Conservation (phyloP, 2,113 vertebrate genomes). For the Gnathonemus longibarbis region DNA sequence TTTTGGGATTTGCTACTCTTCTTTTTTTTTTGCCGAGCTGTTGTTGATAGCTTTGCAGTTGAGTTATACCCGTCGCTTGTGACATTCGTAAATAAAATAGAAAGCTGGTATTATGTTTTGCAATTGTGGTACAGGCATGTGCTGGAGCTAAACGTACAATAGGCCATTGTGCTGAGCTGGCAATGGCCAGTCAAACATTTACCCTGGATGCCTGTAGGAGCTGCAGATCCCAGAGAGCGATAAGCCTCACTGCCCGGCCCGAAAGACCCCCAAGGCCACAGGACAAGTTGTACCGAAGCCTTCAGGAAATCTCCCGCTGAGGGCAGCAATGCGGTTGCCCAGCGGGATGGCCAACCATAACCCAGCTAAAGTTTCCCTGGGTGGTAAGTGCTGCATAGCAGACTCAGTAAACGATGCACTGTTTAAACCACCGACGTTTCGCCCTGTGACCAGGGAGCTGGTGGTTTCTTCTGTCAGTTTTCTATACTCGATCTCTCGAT, state of each 20-base stretch:
- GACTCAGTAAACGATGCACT: neutral
- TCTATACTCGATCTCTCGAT: neutral
- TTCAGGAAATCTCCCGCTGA: neutral
- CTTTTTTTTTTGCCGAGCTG: neutral
- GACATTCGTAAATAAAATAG: neutral
- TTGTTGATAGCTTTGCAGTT: neutral
- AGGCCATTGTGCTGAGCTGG: neutral
- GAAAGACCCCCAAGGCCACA: neutral
- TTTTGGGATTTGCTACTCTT: neutral
- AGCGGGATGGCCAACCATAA: neutral
- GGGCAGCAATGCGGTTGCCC: neutral
- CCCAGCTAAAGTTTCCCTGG: neutral
- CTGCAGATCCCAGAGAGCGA: neutral
- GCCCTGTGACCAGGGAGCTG: neutral
- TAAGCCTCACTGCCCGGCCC: neutral
- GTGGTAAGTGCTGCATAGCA: neutral
- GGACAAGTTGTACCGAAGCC: neutral
- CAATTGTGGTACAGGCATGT: neutral
- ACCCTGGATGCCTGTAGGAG: neutral
- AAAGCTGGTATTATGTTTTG: neutral
- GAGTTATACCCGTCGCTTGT: neutral
- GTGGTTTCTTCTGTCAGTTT: neutral
- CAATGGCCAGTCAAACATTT: neutral
- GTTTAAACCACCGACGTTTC: neutral
- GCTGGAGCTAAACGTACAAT: neutral